Evolutionary conservation across 1,140 invertebrate species (phyloP), one percentile per base, ranked within the genome.

Genomic region (Himalopsyche phryganea): DNA sequence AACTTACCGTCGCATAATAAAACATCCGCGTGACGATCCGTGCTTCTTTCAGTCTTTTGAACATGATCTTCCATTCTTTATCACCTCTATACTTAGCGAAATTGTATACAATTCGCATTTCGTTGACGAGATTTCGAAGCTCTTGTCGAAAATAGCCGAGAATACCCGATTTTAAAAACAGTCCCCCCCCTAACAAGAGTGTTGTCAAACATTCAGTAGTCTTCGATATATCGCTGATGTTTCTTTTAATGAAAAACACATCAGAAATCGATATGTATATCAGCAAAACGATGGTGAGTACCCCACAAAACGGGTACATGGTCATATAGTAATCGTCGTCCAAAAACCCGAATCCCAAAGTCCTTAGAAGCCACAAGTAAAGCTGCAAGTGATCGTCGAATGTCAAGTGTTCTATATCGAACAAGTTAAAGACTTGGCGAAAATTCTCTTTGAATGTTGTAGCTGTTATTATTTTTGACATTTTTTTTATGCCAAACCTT

Each of bases 391-490:
- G 40, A 15, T 52, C 50, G 40, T 52, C 50, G 18, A 52, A 45
- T 1, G 50, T 52, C 11, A 52, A 19, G 32, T 44, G 15, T 15
- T 52, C 23, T 2, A 62, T 20, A 9, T 62, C 13, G 13, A 42
- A 52, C 36, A 62, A 18, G 14, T 58, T 58, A n/a, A 62, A 38
- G 2, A 58, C 7, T 23, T 53, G 13, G 20, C 9, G 10, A 23
- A 54, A 20, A 46, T 54, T 15, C 10, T 6, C 42, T 17, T 17
- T 10, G 15, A 13, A 13, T 40, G 38, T 40, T n/a, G 11, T n/a
- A 40, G 15, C 11, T 13, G 38, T 40, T 40, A 13, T 11, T 4
- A n/a, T n/a, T 15, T 40, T 40, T 3, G 38, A 15, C 38, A 40
- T 40, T 40, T 40, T 40, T 6, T 7, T n/a, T n/a, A n/a, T n/a